These are phyloP conservation scores for Ooceraea biroi DNA, from an alignment of 1,140 invertebrate genomes.

Conservation along the genomic window DNA sequence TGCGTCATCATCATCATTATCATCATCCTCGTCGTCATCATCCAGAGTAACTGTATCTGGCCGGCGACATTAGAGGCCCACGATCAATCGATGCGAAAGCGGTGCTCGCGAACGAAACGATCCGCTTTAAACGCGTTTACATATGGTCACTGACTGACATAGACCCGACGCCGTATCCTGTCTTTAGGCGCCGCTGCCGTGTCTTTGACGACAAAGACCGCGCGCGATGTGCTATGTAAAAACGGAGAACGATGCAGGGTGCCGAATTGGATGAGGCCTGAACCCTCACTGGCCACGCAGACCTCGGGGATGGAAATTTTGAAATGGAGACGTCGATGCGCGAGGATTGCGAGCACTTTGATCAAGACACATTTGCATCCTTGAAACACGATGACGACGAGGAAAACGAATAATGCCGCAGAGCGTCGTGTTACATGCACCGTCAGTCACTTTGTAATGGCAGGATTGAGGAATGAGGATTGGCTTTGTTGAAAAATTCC, in stretches of 20 bases:
- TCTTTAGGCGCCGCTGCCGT: constrained; percentile 38
- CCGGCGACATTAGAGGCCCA: not conserved
- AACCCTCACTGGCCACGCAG: not conserved
- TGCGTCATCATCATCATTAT: constrained; percentile 12
- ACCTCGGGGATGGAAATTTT: not conserved
- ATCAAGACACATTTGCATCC: too few relatives aligned
- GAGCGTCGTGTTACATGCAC: not conserved
- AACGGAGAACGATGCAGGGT: not conserved
- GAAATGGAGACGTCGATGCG: not conserved
- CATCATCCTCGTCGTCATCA: not conserved
- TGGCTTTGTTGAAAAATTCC: not conserved
- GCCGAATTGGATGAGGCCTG: not conserved
- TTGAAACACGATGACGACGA: not conserved
- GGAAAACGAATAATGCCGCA: not conserved
- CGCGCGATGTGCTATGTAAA: not conserved
- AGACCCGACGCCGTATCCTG: constrained; percentile 41
- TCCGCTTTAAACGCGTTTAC: constrained; percentile 58
- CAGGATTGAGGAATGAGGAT: too few relatives aligned
- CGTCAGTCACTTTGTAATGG: too few relatives aligned
- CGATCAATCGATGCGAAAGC: constrained; percentile 34
- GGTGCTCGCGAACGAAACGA: constrained; percentile 32
- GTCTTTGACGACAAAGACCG: constrained; percentile 35
- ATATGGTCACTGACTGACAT: constrained; percentile 48
- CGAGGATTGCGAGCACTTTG: not conserved
- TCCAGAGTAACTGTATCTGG: constrained; percentile 25